Conservation (phyloP, 2,797 vertebrate genomes). For the Lacerta bilineata region DNA sequence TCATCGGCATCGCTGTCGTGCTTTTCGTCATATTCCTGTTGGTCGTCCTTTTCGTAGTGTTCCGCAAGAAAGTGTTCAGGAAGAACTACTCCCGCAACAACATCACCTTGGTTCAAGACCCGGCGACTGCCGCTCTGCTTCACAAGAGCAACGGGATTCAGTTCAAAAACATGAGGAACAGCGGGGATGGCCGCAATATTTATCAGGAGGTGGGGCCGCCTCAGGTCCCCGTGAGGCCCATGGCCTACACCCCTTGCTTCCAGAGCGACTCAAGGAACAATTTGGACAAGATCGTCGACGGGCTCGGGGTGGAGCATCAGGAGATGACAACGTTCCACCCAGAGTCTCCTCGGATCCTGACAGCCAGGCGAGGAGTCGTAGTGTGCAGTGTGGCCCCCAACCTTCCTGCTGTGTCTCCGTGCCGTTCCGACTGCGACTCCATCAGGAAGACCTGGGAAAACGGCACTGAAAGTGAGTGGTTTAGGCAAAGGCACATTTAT, state of each 20-base stretch:
- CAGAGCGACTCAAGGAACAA: constrained; percentile 90
- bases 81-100: constrained; percentile 96
- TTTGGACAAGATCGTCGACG: constrained; percentile 91
- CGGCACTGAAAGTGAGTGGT: constrained; percentile 86
- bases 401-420: constrained; percentile 90
- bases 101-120: constrained; percentile 94
- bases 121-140: constrained; percentile 92
- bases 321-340: constrained; percentile 98
- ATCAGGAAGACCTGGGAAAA: constrained; percentile 92
- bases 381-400: constrained; percentile 98
- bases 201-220: constrained; percentile 93
- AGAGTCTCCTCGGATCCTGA: constrained; percentile 92
- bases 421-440: constrained; percentile 94
- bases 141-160: constrained; percentile 94
- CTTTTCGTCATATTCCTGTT: constrained; percentile 92
- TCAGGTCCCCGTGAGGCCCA: constrained; percentile 93
- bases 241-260: constrained; percentile 97
- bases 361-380: constrained; percentile 90
- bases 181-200: constrained; percentile 89
- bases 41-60: constrained; percentile 90
- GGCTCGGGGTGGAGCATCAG: constrained; percentile 87
- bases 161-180: constrained; percentile 87
- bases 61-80: constrained; percentile 95
- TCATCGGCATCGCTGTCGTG: constrained; percentile 93
- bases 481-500: too few species aligned